Evolutionary conservation across 2,113 vertebrate genomes (phyloP), one percentile per base, ranked within the genome.

Genomic region (Eira barbara): DNA sequence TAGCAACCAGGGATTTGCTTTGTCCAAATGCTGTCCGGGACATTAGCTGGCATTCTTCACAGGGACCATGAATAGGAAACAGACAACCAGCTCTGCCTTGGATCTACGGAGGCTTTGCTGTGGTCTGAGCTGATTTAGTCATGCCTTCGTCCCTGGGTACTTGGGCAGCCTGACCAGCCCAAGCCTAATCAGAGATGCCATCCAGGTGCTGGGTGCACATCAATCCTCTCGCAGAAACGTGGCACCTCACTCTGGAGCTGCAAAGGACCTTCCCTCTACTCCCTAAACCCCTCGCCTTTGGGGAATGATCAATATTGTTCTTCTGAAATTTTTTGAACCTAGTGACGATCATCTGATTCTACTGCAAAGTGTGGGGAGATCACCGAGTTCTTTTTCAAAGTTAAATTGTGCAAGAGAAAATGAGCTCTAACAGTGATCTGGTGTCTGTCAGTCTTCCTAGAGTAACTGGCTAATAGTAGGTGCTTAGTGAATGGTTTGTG

Each of bases 301-400:
- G 7, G 29, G 47, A 89, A 96, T 73, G 9, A 90, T n/a, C 36
- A 89, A 15, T 89, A 73, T 11, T 36, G 55, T 82, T 21, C 45
- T 29, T 94, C 98, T 25, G 13, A 97, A 91, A 91, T 89, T 13
- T 27, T 90, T 14, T 89, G 52, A 65, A 78, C 92, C 13, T 89
- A 6, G 2, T 73, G 52, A 63, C 49, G 83, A 95, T 91, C 73
- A 92, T 82, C 94, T 63, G 1, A 92, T 89, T 97, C 3, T 92
- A 15, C 29, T 18, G 27, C 27, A 78, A 78, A 95, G 6, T 63
- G 14, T 87, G 95, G 7, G 36, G 42, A 79, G 89, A 80, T 89
- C 96, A 86, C 74, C 49, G 8, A 81, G 11, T 91, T 63, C 29
- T 2, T 67, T 88, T 96, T 85, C 73, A 39, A 90, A 61, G 21